Evolutionary conservation across 2,888 invertebrate genomes (phyloP).

Genomic region (Brachyptera putata): DNA sequence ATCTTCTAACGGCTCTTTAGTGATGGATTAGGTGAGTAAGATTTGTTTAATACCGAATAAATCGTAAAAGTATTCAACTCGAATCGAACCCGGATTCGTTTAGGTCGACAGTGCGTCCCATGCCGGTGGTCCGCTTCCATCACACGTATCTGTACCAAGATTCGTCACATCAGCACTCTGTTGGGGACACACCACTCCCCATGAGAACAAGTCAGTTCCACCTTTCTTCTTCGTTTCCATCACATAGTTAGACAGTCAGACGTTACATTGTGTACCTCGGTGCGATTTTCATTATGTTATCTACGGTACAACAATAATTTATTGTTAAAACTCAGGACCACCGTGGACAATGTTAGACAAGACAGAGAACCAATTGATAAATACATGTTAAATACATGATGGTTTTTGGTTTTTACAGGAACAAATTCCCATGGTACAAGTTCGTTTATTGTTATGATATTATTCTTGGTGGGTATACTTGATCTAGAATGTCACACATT

Average conservation of each 20-base stretch:
- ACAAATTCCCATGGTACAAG: no score
- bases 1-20: no score
- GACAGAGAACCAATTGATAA: conserved; percentile 9
- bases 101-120: background rate
- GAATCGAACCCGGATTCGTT: background rate
- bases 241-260: background rate
- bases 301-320: background rate
- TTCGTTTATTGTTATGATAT: no score
- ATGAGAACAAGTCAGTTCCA: background rate
- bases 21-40: no score
- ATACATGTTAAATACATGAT: background rate
- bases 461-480: no score
- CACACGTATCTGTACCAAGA: background rate
- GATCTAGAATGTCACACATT: no score
- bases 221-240: background rate
- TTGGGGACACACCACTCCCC: conserved; percentile 11
- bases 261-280: background rate
- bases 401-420: background rate
- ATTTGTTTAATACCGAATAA: no score
- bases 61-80: no score
- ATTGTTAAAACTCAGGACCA: background rate
- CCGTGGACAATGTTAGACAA: background rate
- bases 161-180: background rate
- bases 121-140: background rate
- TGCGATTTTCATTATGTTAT: conserved; percentile 1